Percentiles rank a stretch among this genome's conserved stretches.
These are phyloP conservation scores for Zhengitettix transpicula DNA, from an alignment of 2,888 invertebrate species.

Conservation along the genomic window DNA sequence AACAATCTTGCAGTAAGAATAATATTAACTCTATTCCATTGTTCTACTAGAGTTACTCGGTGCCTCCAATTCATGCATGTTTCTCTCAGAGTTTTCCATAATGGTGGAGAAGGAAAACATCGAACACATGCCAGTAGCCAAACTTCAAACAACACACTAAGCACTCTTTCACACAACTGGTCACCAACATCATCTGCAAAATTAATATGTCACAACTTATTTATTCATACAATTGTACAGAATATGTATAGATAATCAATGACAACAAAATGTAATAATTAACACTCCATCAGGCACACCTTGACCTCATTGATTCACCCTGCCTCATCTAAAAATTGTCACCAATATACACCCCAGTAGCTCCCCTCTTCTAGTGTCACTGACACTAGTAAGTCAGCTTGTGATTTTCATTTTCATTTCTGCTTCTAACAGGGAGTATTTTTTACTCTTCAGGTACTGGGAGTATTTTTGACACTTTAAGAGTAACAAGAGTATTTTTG, in stretches of 20 bases:
- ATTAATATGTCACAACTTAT: neutral
- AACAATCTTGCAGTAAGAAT: conserved; percentile 72
- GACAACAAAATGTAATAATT: neutral
- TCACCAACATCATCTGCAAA: conserved; percentile 75
- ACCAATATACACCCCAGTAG: no score
- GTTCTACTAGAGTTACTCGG: conserved; percentile 78
- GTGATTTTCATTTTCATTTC: no score
- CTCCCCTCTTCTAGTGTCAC: no score
- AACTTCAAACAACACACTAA: conserved; percentile 85
- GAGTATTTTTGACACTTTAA: no score
- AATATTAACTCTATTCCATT: conserved; percentile 88
- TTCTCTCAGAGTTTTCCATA: conserved; percentile 89
- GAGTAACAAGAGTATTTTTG: no score
- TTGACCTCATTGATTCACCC: neutral
- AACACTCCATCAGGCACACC: neutral
- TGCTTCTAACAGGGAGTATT: no score
- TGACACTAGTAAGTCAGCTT: no score
- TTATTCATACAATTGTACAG: neutral
- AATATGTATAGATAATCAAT: neutral
- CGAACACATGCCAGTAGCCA: conserved; percentile 59
- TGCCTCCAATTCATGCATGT: conserved; percentile 90
- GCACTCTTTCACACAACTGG: conserved; percentile 82
- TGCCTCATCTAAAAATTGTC: no score
- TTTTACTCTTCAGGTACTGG: no score
- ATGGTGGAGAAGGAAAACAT: conserved; percentile 85